These are phyloP conservation scores for Intellagama lesueurii DNA, from an alignment of 2,797 vertebrate species.

Conservation along the genomic window DNA sequence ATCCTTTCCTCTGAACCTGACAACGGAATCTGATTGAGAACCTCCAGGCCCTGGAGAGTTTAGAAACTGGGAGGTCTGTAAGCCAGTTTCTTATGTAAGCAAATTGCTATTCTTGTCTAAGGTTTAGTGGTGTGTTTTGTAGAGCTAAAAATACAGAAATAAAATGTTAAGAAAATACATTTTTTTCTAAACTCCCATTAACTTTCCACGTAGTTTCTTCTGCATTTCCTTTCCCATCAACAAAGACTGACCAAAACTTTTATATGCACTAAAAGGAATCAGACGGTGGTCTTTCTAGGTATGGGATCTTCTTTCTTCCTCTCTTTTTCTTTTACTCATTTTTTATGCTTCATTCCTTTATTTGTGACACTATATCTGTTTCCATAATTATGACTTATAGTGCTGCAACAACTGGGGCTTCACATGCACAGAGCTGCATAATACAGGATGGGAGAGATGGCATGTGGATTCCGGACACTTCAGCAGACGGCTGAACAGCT, in stretches of 20 bases:
- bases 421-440: background rate
- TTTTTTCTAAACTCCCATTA: slow-evolving; percentile 70
- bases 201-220: slow-evolving; percentile 58
- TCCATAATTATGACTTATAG: background rate
- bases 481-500: background rate
- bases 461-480: background rate
- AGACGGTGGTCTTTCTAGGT: background rate
- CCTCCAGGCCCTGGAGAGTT: slow-evolving; percentile 39
- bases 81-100: slow-evolving; percentile 74
- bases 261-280: slow-evolving; percentile 15
- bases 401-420: background rate
- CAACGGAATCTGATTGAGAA: slow-evolving; percentile 38
- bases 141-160: slow-evolving; percentile 74
- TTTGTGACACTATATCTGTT: background rate
- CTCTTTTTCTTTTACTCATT: slow-evolving; percentile 2
- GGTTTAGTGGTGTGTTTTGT: slow-evolving; percentile 54
- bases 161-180: slow-evolving; percentile 68
- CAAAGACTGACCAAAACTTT: slow-evolving; percentile 61
- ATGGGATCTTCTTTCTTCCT: background rate
- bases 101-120: slow-evolving; percentile 74
- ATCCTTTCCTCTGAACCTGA: slow-evolving; percentile 42
- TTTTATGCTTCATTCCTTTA: background rate
- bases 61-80: slow-evolving; percentile 52
- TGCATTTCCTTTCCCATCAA: slow-evolving; percentile 51
- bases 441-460: background rate